phyloP scores from a whole-genome alignment of 2,797 vertebrate species.

The Enteromius anoplus region DNA sequence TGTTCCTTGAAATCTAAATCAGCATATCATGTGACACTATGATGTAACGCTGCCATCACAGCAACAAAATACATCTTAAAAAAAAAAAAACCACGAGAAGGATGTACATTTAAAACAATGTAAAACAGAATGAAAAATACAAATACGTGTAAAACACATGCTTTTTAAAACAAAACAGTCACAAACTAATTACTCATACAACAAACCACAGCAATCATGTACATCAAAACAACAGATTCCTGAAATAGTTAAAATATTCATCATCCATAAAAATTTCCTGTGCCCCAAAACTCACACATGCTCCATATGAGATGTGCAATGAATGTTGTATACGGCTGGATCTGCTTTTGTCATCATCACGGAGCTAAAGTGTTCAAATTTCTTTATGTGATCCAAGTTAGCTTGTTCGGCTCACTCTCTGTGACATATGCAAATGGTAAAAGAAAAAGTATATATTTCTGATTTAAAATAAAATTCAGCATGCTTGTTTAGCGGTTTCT shows the following conservation, averaged over 20 bases:
- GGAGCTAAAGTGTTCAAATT: slow-evolving; percentile 30
- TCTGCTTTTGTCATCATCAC: slow-evolving; percentile 51
- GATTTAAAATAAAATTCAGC: slow-evolving; percentile 20
- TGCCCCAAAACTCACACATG: slow-evolving; percentile 41
- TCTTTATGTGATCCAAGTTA: slow-evolving; percentile 45
- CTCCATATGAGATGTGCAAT: slow-evolving; percentile 50
- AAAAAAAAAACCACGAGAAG: not conserved
- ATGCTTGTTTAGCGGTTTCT: slow-evolving; percentile 25
- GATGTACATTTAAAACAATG: not conserved
- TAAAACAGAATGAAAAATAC: not conserved
- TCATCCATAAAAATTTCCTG: slow-evolving; percentile 46
- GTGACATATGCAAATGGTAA: not conserved
- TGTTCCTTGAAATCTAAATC: not conserved
- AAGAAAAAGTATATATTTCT: not conserved
- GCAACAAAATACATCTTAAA: not conserved
- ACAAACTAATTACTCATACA: slow-evolving; percentile 36
- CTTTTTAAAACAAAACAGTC: not conserved
- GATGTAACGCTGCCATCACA: not conserved
- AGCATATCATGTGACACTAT: not conserved
- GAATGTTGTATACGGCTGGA: slow-evolving; percentile 32
- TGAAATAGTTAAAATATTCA: slow-evolving; percentile 54
- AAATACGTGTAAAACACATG: not conserved
- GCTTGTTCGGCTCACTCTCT: not conserved
- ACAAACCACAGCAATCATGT: slow-evolving; percentile 53
- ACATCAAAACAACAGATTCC: slow-evolving; percentile 48